Evolutionary conservation across 2,113 vertebrate genomes (phyloP), one percentile per base, ranked within the genome.

Genomic region (Thalassoma bifasciatum): DNA sequence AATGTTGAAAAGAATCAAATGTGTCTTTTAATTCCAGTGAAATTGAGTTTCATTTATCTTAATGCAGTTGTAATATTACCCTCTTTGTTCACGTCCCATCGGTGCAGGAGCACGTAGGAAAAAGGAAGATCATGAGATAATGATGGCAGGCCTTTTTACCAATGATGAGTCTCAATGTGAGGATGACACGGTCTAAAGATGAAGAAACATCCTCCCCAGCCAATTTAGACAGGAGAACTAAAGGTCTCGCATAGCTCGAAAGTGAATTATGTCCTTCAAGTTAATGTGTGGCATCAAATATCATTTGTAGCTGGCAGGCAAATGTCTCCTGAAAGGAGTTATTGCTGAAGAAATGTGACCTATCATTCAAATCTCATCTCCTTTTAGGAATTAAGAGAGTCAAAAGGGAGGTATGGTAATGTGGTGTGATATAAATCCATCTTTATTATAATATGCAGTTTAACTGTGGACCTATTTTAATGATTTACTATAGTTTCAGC

Each of bases 151-250:
- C 82, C 76, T 90, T 92, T 89, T 68, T 88, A 90, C 88, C 72
- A 83, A 67, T 86, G 62, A 83, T 91, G 81, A 93, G 93, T 91
- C 90, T 90, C 89, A 91, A 84, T 90, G 84, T 85, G 74, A 76
- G 87, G 88, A 91, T 90, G 93, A 83, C 89, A 88, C 91, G 89
- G 90, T 91, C 63, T 47, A 53, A 21, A 58, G 78, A 94, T 94
- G 93, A 92, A 95, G 92, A 93, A 88, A 59, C 47, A 23, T 81
- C 83, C 71, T 86, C 85, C 64, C 66, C 66, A 61, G 86, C 75
- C 81, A 87, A 91, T 90, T 91, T 84, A 91, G 71, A 84, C 59
- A n/a, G 70, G 72, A 79, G 72, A 86, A 86, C 77, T 79, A 89
- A 88, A 91, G 81, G 86, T 83, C 76, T 22, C 10, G 21, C 78